A percentile compares a stretch with the other conserved stretches of the same genome.
These are phyloP conservation scores for Osedax frankpressi DNA, from an alignment of 2,888 invertebrate species.

Conservation along the genomic window DNA sequence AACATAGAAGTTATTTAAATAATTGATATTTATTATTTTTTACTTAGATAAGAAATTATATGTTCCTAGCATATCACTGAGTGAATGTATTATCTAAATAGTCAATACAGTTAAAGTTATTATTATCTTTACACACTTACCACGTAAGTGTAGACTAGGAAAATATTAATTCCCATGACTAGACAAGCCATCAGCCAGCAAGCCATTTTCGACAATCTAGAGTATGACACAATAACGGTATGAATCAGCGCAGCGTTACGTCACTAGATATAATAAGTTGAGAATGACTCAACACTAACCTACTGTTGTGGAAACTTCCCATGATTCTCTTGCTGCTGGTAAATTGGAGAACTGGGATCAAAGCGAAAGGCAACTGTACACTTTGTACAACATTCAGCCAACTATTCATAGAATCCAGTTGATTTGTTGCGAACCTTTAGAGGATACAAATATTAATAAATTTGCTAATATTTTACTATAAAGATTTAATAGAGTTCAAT, in stretches of 20 bases:
- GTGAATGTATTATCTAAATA: too few relatives aligned
- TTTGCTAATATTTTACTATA: too few relatives aligned
- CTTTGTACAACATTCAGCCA: conserved; percentile 73
- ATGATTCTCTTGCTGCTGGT: conserved; percentile 66
- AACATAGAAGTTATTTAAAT: too few relatives aligned
- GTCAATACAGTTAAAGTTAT: too few relatives aligned
- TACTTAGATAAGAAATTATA: too few relatives aligned
- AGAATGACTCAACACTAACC: conserved; percentile 32
- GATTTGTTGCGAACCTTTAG: conserved; percentile 50
- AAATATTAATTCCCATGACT: conserved; percentile 7
- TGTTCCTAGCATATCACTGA: too few relatives aligned
- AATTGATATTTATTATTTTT: too few relatives aligned
- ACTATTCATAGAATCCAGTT: conserved; percentile 70
- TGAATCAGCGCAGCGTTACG: background rate
- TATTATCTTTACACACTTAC: background rate
- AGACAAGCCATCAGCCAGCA: conserved; percentile 2
- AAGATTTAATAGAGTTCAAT: too few relatives aligned
- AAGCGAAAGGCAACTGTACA: conserved; percentile 72
- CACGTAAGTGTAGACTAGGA: conserved; percentile 5
- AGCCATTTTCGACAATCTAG: background rate
- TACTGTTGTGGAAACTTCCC: conserved; percentile 64
- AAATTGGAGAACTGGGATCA: conserved; percentile 71
- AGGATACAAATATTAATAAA: too few relatives aligned
- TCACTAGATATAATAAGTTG: too few relatives aligned
- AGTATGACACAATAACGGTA: background rate